Evolutionary conservation across 2,888 invertebrate genomes (phyloP), one percentile per base, ranked within the genome.

Genomic region (Drosophila anomalata): DNA sequence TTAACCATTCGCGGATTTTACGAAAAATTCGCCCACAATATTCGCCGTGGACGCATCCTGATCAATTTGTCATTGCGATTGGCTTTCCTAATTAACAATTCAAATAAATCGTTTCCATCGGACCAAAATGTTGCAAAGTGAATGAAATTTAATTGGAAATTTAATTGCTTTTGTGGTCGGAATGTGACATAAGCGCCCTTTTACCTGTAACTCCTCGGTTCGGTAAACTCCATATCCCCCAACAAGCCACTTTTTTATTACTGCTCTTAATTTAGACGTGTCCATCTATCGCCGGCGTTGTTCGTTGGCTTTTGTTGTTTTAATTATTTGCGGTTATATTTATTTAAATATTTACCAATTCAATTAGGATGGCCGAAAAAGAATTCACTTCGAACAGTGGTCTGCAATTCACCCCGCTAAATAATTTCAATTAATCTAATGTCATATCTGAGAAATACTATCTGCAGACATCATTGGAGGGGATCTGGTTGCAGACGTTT

Each of bases 61-160:
- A 81, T 73, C 72, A 62, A 67, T 54, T 70, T 58, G 52, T 58
- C 62, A 80, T 62, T 75, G 82, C 73, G 77, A 79, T 79, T 79
- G 79, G 78, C 66, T 82, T 85, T 84, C 79, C 86, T 88, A 87
- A 87, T 88, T 88, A 88, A 87, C 88, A 84, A 88, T 86, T 88
- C 87, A 88, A 88, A 87, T 87, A 87, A 88, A 87, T 85, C 83
- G 85, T 74, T 84, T 77, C 76, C 68, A 53, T 36, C 61, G 55
- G 67, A 78, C 78, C 78, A 73, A 77, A 85, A 85, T 79, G 83
- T 85, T 74, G 73, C 72, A 71, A 73, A 79, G 76, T 80, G 76
- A 87, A 88, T 87, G 82, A 79, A 89, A 89, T 89, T 87, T 87
- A 89, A 89, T 89, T 89, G 87, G 81, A 85, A 87, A 89, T 87